Conservation (phyloP, 2,797 vertebrate genomes). For the Gymnoscopelus braueri region DNA sequence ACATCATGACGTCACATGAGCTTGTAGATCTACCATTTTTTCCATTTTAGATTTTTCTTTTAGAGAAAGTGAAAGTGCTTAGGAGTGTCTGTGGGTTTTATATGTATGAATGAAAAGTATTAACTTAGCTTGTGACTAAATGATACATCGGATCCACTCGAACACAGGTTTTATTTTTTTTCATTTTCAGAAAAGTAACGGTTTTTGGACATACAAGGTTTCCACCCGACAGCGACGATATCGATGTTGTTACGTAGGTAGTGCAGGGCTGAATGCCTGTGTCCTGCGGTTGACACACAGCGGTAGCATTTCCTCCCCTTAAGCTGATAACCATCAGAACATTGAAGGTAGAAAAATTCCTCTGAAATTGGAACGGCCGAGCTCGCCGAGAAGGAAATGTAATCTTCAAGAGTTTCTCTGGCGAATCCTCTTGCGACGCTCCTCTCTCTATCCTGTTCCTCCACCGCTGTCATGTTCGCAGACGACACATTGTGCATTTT, state of each 20-base stretch:
- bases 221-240: constrained; percentile 32
- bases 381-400: constrained; percentile 66
- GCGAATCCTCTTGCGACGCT: constrained; percentile 59
- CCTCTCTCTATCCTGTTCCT: constrained; percentile 40
- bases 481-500: constrained; percentile 64
- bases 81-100: no score
- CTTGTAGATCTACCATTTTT: no score
- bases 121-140: no score
- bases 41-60: no score
- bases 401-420: constrained; percentile 78
- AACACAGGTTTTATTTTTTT: no score
- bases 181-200: no score
- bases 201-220: no score
- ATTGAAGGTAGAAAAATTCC: constrained; percentile 69
- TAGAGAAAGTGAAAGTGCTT: no score
- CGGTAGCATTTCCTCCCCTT: constrained; percentile 59
- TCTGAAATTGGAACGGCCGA: constrained; percentile 74
- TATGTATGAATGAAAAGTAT: no score
- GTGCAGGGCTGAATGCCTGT: constrained; percentile 23
- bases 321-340: constrained; percentile 80
- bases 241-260: constrained; percentile 53
- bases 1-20: no score
- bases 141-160: no score
- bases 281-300: constrained; percentile 32
- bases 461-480: constrained; percentile 65